Base-by-base conservation (phyloP, 2,113 vertebrate species). In the Oryzias curvinotus region DNA sequence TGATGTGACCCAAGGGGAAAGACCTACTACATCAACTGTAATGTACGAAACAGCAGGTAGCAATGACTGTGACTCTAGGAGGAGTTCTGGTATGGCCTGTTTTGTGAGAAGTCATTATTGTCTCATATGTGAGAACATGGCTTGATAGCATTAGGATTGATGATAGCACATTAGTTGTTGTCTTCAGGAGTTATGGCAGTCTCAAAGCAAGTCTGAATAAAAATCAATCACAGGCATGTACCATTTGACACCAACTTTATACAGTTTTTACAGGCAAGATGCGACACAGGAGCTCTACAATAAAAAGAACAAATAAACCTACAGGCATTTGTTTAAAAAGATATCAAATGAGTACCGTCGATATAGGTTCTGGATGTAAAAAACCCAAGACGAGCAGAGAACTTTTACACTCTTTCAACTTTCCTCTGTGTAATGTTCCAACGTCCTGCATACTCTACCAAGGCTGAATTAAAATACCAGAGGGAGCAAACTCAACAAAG, bases 401-500 rank as follows among this genome's bases (percentile, higher is more conserved):
- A 36, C 36, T 36, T 36, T 36, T 3, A 10, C 10, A 36, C 36
- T 12, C 78, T 62, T 65, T 57, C 67, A 57, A 18, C 75, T 76
- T 81, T 19, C 77, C 26, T 78, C 68, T 78, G 69, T 78, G 78
- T 82, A 69, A 61, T 82, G 85, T 86, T 76, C 44, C 65, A 83
- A 82, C 60, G 65, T 81, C 62, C 68, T 77, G 62, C 75, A 81
- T 73, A 71, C 75, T 84, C 52, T 30, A 87, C 86, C 73, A 62
- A 89, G 91, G 83, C 85, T 85, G 78, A 87, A 90, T 91, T 93
- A 91, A 94, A 95, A 93, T 92, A 93, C 93, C 92, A 87, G 85
- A 85, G 90, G 93, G 93, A 92, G 90, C 82, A 90, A 90, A 92
- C 91, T 93, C 92, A 94, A 96, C 95, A 89, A 78, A 92, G 92